phyloP scores from a whole-genome alignment of 2,113 vertebrate species.

The Nannobrachium achirus region DNA sequence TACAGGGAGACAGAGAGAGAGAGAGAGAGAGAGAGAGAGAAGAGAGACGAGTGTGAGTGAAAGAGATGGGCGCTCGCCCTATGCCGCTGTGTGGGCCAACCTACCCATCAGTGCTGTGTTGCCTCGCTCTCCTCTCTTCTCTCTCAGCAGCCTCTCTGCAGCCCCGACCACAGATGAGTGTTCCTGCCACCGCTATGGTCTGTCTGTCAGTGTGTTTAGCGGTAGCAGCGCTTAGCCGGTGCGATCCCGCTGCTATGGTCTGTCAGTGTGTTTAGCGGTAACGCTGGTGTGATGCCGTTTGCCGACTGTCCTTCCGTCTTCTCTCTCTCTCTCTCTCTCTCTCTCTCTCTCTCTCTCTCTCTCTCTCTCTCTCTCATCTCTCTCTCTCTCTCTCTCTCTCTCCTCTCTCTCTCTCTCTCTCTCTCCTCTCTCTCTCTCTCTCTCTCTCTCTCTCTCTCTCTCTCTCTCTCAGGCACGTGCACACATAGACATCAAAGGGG shows the following conservation, averaged over 20 bases:
- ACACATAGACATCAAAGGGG: no score
- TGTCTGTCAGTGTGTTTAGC: no score
- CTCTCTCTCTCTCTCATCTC: constrained; percentile 7
- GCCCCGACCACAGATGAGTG: no score
- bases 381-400: constrained; percentile 12
- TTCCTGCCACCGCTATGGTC: no score
- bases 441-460: constrained; percentile 45
- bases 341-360: constrained; percentile 22
- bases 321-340: not conserved
- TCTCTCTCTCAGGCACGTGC: no score
- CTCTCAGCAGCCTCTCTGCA: constrained; percentile 21
- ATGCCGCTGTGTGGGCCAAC: constrained; percentile 38
- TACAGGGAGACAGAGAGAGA: no score
- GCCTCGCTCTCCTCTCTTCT: constrained; percentile 38
- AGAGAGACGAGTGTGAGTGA: no score
- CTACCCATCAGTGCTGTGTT: constrained; percentile 65
- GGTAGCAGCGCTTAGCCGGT: no score
- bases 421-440: constrained; percentile 16
- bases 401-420: constrained; percentile 19
- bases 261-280: no score
- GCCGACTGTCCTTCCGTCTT: not conserved
- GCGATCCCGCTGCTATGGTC: no score
- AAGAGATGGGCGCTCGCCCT: not conserved
- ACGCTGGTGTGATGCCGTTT: no score
- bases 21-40: no score